Percentiles rank a stretch among this genome's conserved stretches.
Evolutionary conservation across 64 coral and sea anemone species (phyloP).

Genomic region (Orbicella faveolata): DNA sequence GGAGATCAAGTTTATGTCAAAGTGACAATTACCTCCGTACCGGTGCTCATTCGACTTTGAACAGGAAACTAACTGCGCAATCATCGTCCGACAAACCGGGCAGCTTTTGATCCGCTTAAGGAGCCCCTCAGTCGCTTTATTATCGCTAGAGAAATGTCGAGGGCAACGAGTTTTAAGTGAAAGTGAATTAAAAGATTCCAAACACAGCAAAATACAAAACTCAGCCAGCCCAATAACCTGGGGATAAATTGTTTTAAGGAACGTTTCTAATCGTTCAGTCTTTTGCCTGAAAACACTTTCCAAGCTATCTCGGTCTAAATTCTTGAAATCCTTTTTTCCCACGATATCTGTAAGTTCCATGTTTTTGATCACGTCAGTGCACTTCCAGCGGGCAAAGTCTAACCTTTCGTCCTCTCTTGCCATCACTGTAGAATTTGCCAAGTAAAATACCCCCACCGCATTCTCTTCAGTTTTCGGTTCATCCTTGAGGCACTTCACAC

Average conservation of each 20-base stretch:
- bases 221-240: constrained; percentile 9
- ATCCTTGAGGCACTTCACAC: neutral
- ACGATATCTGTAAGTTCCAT: neutral
- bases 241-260: constrained; percentile 8
- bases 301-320: neutral
- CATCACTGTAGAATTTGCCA: neutral
- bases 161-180: neutral
- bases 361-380: neutral
- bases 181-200: neutral
- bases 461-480: neutral
- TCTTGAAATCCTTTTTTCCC: neutral
- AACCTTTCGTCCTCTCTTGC: neutral
- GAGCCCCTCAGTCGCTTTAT: neutral
- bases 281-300: neutral
- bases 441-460: neutral
- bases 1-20: neutral
- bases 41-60: neutral
- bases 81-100: neutral
- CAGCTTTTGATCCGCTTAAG: neutral
- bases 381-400: neutral
- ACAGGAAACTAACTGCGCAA: neutral
- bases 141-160: neutral
- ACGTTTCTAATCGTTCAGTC: constrained; percentile 1
- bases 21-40: neutral
- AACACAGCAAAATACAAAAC: neutral